Percentiles rank a stretch among this genome's conserved stretches.
These are phyloP conservation scores for Amazonetta brasiliensis DNA, from an alignment of 2,797 vertebrate species.

Conservation along the genomic window DNA sequence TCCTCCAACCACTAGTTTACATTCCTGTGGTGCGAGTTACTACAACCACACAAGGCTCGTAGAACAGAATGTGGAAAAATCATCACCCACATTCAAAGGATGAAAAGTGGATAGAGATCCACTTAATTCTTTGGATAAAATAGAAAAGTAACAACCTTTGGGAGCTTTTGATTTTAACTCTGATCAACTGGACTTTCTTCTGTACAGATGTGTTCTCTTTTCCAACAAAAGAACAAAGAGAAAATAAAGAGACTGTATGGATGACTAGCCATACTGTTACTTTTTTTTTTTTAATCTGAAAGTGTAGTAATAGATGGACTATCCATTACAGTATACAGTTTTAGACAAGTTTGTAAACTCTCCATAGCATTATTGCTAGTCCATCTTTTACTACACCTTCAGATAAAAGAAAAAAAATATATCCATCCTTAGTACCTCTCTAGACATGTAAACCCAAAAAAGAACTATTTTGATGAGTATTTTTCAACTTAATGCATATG, in stretches of 20 bases:
- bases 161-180: background rate
- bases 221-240: background rate
- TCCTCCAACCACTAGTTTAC: background rate
- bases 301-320: too few species aligned
- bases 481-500: background rate
- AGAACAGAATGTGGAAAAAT: background rate
- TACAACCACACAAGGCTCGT: background rate
- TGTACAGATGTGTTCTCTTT: background rate
- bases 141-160: background rate
- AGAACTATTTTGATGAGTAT: background rate
- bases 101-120: background rate
- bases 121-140: background rate
- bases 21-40: background rate
- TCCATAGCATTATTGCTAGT: background rate
- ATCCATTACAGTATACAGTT: too few species aligned
- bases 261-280: background rate
- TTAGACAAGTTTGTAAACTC: too few species aligned
- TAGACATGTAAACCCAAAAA: background rate
- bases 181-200: background rate
- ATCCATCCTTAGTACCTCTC: background rate
- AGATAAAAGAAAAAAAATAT: background rate
- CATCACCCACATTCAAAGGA: background rate
- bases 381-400: background rate
- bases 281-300: too few species aligned
- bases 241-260: background rate